Base-by-base conservation (phyloP, 2,888 invertebrate genomes). In the Pristionchus maxplancki region DNA sequence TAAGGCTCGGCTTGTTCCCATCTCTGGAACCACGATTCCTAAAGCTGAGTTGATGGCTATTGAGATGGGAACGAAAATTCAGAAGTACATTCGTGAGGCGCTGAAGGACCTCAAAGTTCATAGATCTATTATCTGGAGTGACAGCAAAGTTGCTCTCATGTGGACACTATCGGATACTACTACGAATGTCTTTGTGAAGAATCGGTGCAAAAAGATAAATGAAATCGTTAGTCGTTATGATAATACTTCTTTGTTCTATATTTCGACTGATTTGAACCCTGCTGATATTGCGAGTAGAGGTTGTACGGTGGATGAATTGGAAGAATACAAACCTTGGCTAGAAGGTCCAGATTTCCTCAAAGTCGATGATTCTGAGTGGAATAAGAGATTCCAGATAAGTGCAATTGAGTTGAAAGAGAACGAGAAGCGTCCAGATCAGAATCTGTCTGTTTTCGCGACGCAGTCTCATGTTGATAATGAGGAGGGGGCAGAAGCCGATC, bases 251-350 rank as follows among this genome's bases (percentile, higher is more conserved):
- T 93, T 92, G 90, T 88, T 81, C 20, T 90, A 93, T 71, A 90
- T 91, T 74, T 71, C 88, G 2, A 88, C 90, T 0, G 82, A 88
- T 44, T 87, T 90, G 1, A 93, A 93, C 83, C 92, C 93, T 1
- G 92, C 92, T 2, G 93, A 93, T 86, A 87, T 90, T 17, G 87
- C 90, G 1, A 90, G 90, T 34, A 37, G 92, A 40, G 93, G 92
- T 0, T 34, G 91, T n/a, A 28, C 89, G 24, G 88, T 91, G 0
- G 31, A 58, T 13, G 89, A 90, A 62, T 84, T 93, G 24, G 17
- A 48, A 15, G 50, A 81, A 8, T 53, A 62, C 74, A n/a, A 64
- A 11, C 31, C 90, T 1, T 93, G 92, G 92, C 91, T 90, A 89
- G 37, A 90, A 6, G 92, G 92, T 20, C 92, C 93, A 15, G 6